Percentiles rank a stretch among this genome's conserved stretches.
phyloP scores from a whole-genome alignment of 64 coral and sea anemone genomes.

The Montipora efflorescens region DNA sequence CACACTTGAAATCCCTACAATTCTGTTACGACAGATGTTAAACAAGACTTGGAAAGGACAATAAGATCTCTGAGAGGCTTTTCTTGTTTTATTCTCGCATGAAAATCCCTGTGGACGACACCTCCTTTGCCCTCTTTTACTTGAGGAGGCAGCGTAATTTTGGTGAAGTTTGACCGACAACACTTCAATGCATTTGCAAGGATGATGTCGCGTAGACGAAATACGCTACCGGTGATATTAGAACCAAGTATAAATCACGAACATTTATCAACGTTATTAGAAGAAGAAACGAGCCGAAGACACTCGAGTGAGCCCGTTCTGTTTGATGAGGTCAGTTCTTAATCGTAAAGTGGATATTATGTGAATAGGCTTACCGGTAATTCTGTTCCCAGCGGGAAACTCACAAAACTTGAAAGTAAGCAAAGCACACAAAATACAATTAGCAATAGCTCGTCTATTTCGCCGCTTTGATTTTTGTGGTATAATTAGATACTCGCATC shows the following conservation, averaged over 20 bases:
- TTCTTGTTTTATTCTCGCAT: neutral
- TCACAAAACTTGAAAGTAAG: no score
- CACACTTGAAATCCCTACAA: neutral
- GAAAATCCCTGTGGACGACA: neutral
- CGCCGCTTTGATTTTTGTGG: no score
- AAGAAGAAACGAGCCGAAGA: neutral
- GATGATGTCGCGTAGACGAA: conserved; percentile 31
- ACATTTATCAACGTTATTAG: neutral
- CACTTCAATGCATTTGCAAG: neutral
- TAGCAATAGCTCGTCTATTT: neutral
- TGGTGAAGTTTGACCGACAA: neutral
- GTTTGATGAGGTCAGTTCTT: conserved; percentile 2
- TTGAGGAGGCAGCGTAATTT: neutral
- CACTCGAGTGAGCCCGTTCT: neutral
- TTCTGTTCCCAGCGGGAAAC: no score
- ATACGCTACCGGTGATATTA: conserved; percentile 37
- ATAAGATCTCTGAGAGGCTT: neutral
- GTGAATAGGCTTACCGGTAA: no score
- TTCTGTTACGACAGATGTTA: neutral
- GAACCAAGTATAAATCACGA: conserved; percentile 14
- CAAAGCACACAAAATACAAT: neutral
- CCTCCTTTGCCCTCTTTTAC: no score
- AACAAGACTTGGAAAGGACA: neutral
- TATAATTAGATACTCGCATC: neutral
- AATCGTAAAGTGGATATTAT: neutral